phyloP scores from a whole-genome alignment of 2,888 invertebrate species.

The Busseola fusca region DNA sequence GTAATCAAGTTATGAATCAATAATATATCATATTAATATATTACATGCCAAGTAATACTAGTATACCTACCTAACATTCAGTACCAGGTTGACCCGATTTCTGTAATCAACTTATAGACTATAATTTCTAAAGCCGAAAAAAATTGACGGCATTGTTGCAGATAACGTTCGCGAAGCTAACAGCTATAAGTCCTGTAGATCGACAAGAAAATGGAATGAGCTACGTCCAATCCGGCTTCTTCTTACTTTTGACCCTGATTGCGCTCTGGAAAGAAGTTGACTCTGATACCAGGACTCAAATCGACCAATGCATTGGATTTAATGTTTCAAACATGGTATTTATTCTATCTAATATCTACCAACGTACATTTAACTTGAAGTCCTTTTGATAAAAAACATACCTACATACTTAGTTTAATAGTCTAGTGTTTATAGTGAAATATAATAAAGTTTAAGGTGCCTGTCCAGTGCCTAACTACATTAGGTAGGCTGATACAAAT shows the following conservation, averaged over 20 bases:
- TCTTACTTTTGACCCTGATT: slow-evolving; percentile 76
- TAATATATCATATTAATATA: background rate
- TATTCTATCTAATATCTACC: background rate
- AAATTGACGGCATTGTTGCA: slow-evolving; percentile 62
- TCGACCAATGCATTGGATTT: slow-evolving; percentile 72
- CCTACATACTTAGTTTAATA: background rate
- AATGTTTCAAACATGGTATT: slow-evolving; percentile 73
- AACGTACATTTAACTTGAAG: background rate
- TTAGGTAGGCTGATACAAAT: background rate
- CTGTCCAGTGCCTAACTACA: background rate
- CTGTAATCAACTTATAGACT: background rate
- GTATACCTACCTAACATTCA: background rate
- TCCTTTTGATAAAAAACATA: background rate
- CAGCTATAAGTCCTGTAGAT: slow-evolving; percentile 69
- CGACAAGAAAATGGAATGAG: slow-evolving; percentile 81
- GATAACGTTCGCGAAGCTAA: slow-evolving; percentile 75
- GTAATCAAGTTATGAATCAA: slow-evolving; percentile 1
- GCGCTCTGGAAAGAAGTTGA: slow-evolving; percentile 78
- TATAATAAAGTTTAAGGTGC: slow-evolving; percentile 1
- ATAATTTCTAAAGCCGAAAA: background rate
- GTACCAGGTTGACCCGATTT: background rate
- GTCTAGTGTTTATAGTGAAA: slow-evolving; percentile 3
- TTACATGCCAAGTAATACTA: background rate
- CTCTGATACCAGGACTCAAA: slow-evolving; percentile 72
- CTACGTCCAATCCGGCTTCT: slow-evolving; percentile 82